Evolutionary conservation across 2,113 vertebrate genomes (phyloP), one percentile per base, ranked within the genome.

Genomic region (Platysteira castanea): DNA sequence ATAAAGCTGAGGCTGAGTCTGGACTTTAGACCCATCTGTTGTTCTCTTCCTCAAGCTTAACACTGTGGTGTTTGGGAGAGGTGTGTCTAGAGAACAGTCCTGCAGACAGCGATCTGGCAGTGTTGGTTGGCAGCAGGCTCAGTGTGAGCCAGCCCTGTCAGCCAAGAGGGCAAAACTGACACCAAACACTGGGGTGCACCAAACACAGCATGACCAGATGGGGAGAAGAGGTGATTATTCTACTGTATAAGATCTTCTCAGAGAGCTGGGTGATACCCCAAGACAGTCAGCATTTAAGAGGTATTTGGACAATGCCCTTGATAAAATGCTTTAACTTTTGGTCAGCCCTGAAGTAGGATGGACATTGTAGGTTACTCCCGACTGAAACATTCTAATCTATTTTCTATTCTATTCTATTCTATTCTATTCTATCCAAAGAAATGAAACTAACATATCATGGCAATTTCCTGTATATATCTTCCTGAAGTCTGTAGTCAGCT

Each of bases 151-250:
- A 74, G 35, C 2, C 11, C 22, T 47, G 27, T 6, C 30, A 65
- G 33, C 11, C 54, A 42, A 39, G n/a, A 56, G 15, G 21, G 20
- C 23, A 64, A 88, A 64, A 5, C 0, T 1, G 39, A n/a, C 31
- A 54, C 2, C 0, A 1, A 28, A 41, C 21, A 24, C 13, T 39
- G 33, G 4, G 3, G 1, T 24, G 13, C 47, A 49, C 30, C 19
- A n/a, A 37, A 28, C 28, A 68, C 16, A 26, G 8, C 1, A 18
- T 41, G 15, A 49, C 11, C 18, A 70, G 31, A 4, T 1, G 2
- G 9, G 52, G n/a, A 39, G 56, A 60, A 56, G n/a, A 50, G 6
- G 9, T 7, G 30, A 69, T 53, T 31, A 12, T 31, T 46, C 28
- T 5, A 0, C 30, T 70, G 9, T 33, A 12, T 35, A 33, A 12